These are phyloP conservation scores for Trididemnum clinides DNA, from an alignment of 23 tunicate genomes.

Conservation along the genomic window DNA sequence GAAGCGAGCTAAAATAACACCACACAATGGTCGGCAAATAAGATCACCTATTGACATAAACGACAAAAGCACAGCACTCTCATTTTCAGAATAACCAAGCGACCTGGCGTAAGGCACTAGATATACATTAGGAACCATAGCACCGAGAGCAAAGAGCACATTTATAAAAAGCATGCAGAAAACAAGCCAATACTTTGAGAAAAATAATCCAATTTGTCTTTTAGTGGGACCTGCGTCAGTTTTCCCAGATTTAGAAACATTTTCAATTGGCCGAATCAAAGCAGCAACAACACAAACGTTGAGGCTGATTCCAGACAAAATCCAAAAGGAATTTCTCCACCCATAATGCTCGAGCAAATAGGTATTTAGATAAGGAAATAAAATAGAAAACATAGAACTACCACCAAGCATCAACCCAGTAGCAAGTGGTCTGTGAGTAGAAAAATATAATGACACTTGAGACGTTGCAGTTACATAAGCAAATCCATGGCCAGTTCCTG, in stretches of 20 bases:
- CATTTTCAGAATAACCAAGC: not conserved
- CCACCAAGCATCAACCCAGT: slow-evolving; percentile 53
- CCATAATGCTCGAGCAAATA: slow-evolving; percentile 40
- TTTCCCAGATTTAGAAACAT: not conserved
- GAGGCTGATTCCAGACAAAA: slow-evolving; percentile 54
- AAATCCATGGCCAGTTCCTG: slow-evolving; percentile 54
- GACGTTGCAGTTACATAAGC: slow-evolving; percentile 23
- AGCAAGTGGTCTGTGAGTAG: slow-evolving; percentile 39
- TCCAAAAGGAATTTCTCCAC: slow-evolving; percentile 53
- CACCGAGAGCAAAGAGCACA: not conserved
- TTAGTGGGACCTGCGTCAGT: not conserved
- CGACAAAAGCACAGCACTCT: slow-evolving; percentile 51
- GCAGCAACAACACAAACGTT: slow-evolving; percentile 51
- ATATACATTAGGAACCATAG: slow-evolving; percentile 39
- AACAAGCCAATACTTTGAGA: slow-evolving; percentile 48
- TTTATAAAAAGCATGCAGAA: slow-evolving; percentile 16
- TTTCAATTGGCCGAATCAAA: slow-evolving; percentile 49
- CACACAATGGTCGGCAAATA: slow-evolving; percentile 45
- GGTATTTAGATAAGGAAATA: slow-evolving; percentile 41
- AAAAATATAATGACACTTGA: slow-evolving; percentile 48
- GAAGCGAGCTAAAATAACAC: slow-evolving; percentile 2
- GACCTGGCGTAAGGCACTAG: slow-evolving; percentile 49
- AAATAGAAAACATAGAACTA: slow-evolving; percentile 17
- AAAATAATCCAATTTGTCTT: not conserved
- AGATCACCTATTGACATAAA: slow-evolving; percentile 60